Evolutionary conservation across 2,797 vertebrate genomes (phyloP).

Genomic region (Chiroxiphia lanceolata): DNA sequence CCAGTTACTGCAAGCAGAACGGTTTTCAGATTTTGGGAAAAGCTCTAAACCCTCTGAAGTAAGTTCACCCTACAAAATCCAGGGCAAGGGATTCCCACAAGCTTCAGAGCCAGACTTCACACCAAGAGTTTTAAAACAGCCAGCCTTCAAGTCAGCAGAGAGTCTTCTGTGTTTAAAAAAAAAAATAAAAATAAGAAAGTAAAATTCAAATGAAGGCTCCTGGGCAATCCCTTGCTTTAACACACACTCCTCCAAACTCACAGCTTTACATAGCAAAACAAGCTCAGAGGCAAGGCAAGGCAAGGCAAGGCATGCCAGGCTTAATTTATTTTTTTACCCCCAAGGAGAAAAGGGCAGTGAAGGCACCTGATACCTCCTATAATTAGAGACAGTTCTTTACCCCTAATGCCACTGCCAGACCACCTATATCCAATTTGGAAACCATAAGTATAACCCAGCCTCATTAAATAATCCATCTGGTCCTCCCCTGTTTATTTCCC

Average conservation of each 20-base stretch:
- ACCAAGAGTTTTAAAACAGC: background rate
- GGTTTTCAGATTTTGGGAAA: background rate
- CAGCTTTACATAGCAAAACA: background rate
- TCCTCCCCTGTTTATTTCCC: background rate
- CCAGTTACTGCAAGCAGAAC: background rate
- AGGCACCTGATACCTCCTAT: conserved; percentile 25
- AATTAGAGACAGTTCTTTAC: conserved; percentile 21
- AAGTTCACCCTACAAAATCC: background rate
- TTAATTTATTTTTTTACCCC: background rate
- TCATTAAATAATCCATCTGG: conserved; percentile 14
- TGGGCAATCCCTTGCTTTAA: background rate
- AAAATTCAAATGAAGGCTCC: background rate
- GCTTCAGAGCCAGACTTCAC: background rate
- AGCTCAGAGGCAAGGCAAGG: background rate
- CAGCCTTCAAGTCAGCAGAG: background rate
- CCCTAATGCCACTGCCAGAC: background rate
- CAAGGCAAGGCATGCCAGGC: background rate
- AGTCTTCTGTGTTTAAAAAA: background rate
- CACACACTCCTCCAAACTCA: background rate
- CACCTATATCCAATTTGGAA: conserved; percentile 11
- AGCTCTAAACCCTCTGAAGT: background rate
- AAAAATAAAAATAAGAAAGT: background rate
- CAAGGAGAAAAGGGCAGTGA: conserved; percentile 32
- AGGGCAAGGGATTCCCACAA: background rate
- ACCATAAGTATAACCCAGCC: background rate